phyloP scores from a whole-genome alignment of 2,113 vertebrate species.

The Semicossyphus pulcher region DNA sequence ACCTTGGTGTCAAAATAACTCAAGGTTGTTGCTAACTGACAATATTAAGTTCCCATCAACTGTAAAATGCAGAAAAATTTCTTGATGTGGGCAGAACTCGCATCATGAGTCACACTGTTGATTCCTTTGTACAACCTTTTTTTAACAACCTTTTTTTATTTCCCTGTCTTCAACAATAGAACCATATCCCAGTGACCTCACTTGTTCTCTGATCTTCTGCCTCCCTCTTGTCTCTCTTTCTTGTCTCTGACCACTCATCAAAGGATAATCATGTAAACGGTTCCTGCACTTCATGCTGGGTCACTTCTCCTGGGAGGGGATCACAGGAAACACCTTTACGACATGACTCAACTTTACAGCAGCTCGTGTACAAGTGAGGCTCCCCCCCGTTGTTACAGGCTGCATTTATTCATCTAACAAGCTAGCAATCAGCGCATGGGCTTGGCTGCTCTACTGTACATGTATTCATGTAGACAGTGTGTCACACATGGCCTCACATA shows the following conservation, averaged over 20 bases:
- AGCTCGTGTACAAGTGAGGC: slow-evolving; percentile 5
- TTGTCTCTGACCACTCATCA: slow-evolving; percentile 34
- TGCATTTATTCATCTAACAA: slow-evolving; percentile 17
- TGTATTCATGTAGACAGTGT: neutral
- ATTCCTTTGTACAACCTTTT: slow-evolving; percentile 26
- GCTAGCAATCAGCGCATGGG: neutral
- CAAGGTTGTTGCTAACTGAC: too few relatives aligned
- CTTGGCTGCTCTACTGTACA: neutral
- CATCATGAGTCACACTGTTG: slow-evolving; percentile 34
- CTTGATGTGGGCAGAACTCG: slow-evolving; percentile 17
- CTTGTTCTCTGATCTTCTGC: slow-evolving; percentile 25
- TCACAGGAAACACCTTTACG: slow-evolving; percentile 20
- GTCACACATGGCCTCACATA: neutral
- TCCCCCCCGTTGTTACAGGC: neutral
- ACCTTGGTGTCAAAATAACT: too few relatives aligned
- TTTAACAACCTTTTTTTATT: slow-evolving; percentile 10
- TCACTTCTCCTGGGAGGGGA: slow-evolving; percentile 30
- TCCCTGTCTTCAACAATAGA: slow-evolving; percentile 36
- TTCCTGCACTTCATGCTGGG: slow-evolving; percentile 31
- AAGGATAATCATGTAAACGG: slow-evolving; percentile 55
- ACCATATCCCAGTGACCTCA: slow-evolving; percentile 22
- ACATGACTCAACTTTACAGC: slow-evolving; percentile 33
- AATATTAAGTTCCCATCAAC: neutral
- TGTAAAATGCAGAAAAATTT: neutral
- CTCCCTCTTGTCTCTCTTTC: slow-evolving; percentile 23